Base-by-base conservation (phyloP, 1,140 invertebrate genomes). In the Linepithema humile region DNA sequence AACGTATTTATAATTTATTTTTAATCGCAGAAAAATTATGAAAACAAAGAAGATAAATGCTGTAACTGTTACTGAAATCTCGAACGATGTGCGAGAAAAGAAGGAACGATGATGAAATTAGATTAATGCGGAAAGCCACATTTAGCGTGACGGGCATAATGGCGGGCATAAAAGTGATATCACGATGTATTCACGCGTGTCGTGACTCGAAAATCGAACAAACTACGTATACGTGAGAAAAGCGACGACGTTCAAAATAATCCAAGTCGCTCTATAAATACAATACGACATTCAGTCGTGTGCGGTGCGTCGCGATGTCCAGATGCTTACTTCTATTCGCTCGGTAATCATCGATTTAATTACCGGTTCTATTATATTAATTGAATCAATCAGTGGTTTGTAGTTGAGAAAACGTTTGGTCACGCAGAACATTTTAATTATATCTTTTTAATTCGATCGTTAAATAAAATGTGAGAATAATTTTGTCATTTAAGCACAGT, bases 241-340 rank as follows among this genome's bases (percentile, higher is more conserved):
- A 94, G 90, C 90, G 91, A 89, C 89, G 89, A 64, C 85, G 92
- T 94, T 94, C 70, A 92, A 94, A 94, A 94, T 94, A 94, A 94
- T 94, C 88, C 88, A 82, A 92, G 90, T 92, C 82, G 88, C 91
- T 94, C 94, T 94, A 94, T 94, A 94, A 94, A 94, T 94, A 94
- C 93, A 94, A 94, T 93, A 90, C 92, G 92, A 92, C 92, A 94
- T 91, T 94, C 93, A 94, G 94, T 94, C 84, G 91, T 90, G 89
- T 90, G 91, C 91, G 90, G 91, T 83, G 85, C 93, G 92, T 93
- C 93, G 93, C 88, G 92, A 94, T 93, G 94, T 88, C 93, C 90
- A 89, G 91, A 92, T 91, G 90, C 82, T 90, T 85, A 85, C 89
- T 32, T 83, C 62, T 59, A 15, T 23, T 20, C 64, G 50, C n/a